Base-by-base conservation (phyloP, 2,797 vertebrate genomes). In the Sebastiscus tertius region DNA sequence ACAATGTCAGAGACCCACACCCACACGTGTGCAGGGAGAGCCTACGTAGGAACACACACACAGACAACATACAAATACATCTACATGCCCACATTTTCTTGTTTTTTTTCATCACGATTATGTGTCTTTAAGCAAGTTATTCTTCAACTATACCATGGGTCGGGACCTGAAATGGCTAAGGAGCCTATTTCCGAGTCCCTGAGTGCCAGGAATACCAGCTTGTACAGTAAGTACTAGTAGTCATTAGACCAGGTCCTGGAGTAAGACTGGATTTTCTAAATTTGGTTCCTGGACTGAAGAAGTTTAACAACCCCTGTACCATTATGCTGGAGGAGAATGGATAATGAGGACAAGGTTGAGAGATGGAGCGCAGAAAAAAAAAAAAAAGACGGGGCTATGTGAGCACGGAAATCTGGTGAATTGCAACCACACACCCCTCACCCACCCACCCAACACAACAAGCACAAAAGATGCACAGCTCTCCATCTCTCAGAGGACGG, bases 281-380 rank as follows among this genome's bases (percentile, higher is more conserved):
- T 93, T 79, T 92, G 87, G 87, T 90, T 87, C 83, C 63, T 22
- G 63, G 80, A 82, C 84, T 83, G 83, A 81, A 76, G 76, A 89
- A 83, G 84, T 91, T 87, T 87, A 91, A 87, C 87, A 89, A 88
- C 80, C 85, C 58, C 61, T 85, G 83, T 61, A 69, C 82, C 79
- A 87, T 87, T 81, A 80, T 72, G 80, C 88, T 88, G 86, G 61
- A 88, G 87, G 84, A 92, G 83, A 84, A 88, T 75, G 86, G 87
- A 92, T 92, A 93, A 93, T 92, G 87, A 93, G 90, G 87, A 89
- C 87, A 80, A 88, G 85, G 87, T 84, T 89, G 83, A 87, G 86
- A 90, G 84, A 91, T 14, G 27, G 82, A 77, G 86, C 55, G 34
- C 66, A 70, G 69, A 8, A 34, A 65, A 34, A 74, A 67, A 55